phyloP scores from a whole-genome alignment of 2,888 invertebrate species.

The Periphyllus acericola region DNA sequence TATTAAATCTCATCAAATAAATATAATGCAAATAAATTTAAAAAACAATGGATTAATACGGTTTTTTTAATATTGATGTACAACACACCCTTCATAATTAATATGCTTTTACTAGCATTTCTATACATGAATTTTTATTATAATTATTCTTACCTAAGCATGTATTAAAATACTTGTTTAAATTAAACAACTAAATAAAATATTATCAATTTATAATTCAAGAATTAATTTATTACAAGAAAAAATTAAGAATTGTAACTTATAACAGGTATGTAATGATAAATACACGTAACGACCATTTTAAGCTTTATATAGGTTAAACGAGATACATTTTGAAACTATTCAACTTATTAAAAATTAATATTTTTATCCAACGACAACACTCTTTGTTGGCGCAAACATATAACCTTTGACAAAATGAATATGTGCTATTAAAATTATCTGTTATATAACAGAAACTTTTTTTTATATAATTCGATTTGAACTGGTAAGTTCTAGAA shows the following conservation, averaged over 20 bases:
- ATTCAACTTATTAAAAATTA: background rate
- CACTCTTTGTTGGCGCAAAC: background rate
- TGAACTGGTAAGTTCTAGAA: background rate
- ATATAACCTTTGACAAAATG: background rate
- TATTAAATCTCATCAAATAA: no score
- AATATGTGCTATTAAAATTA: background rate
- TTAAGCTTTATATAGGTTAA: background rate
- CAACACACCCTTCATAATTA: no score
- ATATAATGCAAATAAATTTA: no score
- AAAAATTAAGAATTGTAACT: background rate
- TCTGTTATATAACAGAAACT: background rate
- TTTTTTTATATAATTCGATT: background rate
- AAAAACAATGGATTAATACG: no score
- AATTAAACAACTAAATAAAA: background rate
- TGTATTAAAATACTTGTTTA: no score
- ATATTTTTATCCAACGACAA: background rate
- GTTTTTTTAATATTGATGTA: no score
- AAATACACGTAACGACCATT: background rate
- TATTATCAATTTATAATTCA: no score
- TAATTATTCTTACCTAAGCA: no score
- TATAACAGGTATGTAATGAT: background rate
- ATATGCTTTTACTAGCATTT: no score
- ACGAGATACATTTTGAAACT: background rate
- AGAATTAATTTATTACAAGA: no score
- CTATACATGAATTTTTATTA: no score